Evolutionary conservation across 2,113 vertebrate species (phyloP).

Genomic region (Osmerus eperlanus): DNA sequence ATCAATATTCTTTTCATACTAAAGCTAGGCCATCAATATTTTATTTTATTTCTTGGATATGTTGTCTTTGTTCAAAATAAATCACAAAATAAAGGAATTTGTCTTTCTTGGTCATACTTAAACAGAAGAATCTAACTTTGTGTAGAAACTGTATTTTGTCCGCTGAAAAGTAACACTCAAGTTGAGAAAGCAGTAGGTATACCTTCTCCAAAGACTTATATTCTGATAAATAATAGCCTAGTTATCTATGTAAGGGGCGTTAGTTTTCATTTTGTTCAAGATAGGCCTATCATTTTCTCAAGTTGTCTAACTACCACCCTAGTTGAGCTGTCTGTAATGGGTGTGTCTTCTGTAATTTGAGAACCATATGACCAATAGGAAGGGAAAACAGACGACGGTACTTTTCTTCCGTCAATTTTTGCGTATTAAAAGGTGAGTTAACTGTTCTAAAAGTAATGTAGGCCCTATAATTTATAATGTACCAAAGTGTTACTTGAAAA

Average conservation of each 20-base stretch:
- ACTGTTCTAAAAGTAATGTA: slow-evolving; percentile 7
- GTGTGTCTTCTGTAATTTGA: slow-evolving; percentile 45
- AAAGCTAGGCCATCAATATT: neutral
- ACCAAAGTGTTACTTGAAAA: too few relatives aligned
- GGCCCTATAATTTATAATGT: too few relatives aligned
- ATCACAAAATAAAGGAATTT: slow-evolving; percentile 23
- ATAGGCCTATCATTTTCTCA: slow-evolving; percentile 2
- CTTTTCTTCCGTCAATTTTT: slow-evolving; percentile 51
- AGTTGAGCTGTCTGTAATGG: slow-evolving; percentile 17
- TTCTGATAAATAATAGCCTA: neutral
- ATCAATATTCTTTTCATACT: neutral
- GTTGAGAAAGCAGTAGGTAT: too few relatives aligned
- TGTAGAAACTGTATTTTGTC: too few relatives aligned
- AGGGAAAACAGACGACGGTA: slow-evolving; percentile 17
- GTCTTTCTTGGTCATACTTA: slow-evolving; percentile 26
- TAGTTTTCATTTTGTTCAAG: neutral
- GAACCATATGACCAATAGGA: slow-evolving; percentile 54
- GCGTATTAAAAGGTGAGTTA: slow-evolving; percentile 56
- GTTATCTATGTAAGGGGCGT: slow-evolving; percentile 34
- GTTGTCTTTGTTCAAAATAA: slow-evolving; percentile 50
- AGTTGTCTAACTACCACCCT: slow-evolving; percentile 16
- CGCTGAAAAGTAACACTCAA: too few relatives aligned
- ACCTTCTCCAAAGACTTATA: too few relatives aligned
- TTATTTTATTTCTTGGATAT: slow-evolving; percentile 18
- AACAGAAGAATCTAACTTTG: neutral